Percentiles rank a stretch among this genome's conserved stretches.
Evolutionary conservation across 2,888 invertebrate genomes (phyloP).

Genomic region (Baccha elongata): DNA sequence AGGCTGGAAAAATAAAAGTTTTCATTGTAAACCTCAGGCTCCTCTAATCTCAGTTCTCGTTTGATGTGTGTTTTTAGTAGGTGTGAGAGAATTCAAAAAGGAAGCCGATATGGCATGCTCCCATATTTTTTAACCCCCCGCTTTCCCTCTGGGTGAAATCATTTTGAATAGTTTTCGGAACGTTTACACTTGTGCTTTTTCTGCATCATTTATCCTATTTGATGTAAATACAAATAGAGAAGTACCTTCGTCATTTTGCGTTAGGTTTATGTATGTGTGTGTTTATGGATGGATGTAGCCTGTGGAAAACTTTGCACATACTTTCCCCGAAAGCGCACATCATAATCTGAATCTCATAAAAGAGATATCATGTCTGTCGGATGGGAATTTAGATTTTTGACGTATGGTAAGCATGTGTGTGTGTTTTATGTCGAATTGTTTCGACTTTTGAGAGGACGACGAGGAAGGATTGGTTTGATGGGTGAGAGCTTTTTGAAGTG

Average conservation of each 20-base stretch:
- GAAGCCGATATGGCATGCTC: conserved; percentile 20
- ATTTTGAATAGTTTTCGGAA: conserved; percentile 63
- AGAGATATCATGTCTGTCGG: conserved; percentile 53
- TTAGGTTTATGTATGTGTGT: conserved; percentile 4
- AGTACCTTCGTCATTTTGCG: conserved; percentile 24
- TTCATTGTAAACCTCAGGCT: conserved; percentile 51
- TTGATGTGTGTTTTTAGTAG: conserved; percentile 47
- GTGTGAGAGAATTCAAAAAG: conserved; percentile 30
- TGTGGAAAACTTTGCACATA: conserved; percentile 60
- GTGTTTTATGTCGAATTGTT: conserved; percentile 48
- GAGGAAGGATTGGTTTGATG: conserved; percentile 44
- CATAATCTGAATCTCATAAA: conserved; percentile 51
- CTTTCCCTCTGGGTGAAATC: conserved; percentile 25
- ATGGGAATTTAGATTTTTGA: conserved; percentile 66
- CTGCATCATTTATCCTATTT: conserved; percentile 65
- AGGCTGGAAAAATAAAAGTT: conserved; percentile 24
- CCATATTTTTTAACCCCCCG: conserved; percentile 37
- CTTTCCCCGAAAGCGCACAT: conserved; percentile 52
- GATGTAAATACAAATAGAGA: conserved; percentile 60
- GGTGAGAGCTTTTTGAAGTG: conserved; percentile 59
- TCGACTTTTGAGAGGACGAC: conserved; percentile 32
- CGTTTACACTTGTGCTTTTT: conserved; percentile 34
- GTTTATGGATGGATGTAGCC: background rate
- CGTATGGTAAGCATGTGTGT: conserved; percentile 32
- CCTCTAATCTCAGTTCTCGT: conserved; percentile 56